Evolutionary conservation across 2,888 invertebrate species (phyloP).

Genomic region (Callinectes sapidus): DNA sequence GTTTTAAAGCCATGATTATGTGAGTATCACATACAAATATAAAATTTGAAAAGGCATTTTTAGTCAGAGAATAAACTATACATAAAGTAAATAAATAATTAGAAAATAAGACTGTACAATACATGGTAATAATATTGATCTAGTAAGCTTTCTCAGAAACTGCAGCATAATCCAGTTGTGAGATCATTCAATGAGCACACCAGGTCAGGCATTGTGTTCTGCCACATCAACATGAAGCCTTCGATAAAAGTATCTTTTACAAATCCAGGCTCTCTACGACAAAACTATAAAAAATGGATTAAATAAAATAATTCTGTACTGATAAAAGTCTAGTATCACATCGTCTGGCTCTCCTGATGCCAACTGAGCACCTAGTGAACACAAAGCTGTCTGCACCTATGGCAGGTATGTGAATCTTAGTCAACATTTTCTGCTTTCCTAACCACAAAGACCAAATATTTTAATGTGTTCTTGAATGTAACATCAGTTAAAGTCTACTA

Average conservation of each 20-base stretch:
- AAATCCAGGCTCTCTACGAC: slow-evolving; percentile 15
- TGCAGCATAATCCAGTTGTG: slow-evolving; percentile 2
- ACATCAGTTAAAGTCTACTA: not conserved
- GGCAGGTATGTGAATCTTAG: not conserved
- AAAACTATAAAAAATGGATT: not conserved
- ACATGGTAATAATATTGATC: not conserved
- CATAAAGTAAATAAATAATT: slow-evolving; percentile 6
- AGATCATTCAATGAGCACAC: slow-evolving; percentile 34
- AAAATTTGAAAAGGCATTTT: slow-evolving; percentile 31
- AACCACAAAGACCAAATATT: not conserved
- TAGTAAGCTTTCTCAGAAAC: not conserved
- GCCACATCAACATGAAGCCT: slow-evolving; percentile 4
- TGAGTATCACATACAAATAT: slow-evolving; percentile 18
- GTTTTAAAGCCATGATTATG: slow-evolving; percentile 32
- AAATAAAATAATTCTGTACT: slow-evolving; percentile 26
- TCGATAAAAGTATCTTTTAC: not conserved
- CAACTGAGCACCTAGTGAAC: slow-evolving; percentile 37
- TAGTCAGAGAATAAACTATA: slow-evolving; percentile 21
- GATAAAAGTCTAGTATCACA: slow-evolving; percentile 44
- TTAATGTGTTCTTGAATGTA: not conserved
- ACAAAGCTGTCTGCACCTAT: not conserved
- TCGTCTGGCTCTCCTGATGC: slow-evolving; percentile 15
- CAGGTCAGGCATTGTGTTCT: slow-evolving; percentile 38
- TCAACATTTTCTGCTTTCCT: not conserved
- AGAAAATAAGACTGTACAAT: slow-evolving; percentile 19